Evolutionary conservation across 2,888 invertebrate species (phyloP), one percentile per base, ranked within the genome.

Genomic region (Xanthorhoe designata): DNA sequence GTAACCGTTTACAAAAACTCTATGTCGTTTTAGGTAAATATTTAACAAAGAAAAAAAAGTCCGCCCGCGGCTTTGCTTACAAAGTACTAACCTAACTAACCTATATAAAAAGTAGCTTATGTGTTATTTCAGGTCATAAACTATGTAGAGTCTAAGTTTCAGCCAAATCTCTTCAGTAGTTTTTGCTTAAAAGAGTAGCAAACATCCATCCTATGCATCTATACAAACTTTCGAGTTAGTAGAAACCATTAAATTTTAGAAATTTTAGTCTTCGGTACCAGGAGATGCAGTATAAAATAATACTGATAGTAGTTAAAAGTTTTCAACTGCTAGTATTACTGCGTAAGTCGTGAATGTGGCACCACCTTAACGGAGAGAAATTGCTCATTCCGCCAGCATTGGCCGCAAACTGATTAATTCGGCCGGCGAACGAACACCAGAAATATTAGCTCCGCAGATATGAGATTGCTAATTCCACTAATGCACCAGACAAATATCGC

Each of bases 401-500:
- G 82, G 82, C 76, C 78, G 82, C 77, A 84, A 87, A 85, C 89
- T 91, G 90, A 92, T 92, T 92, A 92, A 91, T 91, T 89, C 86
- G 81, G 81, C 81, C 83, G 78, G 77, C 82, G 82, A 82, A 85
- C 86, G 85, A 84, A 87, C 87, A 87, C 87, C 84, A 89, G 90
- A 90, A 89, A 89, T 89, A 92, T 91, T 88, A 91, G 88, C 84
- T 83, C 75, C 79, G 76, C 85, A 82, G 86, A 86, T 89, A 88
- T 88, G 91, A 91, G 91, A 92, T 91, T 92, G 87, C 89, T 92
- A 92, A 92, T 92, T 89, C 87, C 89, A 83, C 90, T 92, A 92
- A 92, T 92, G 92, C 92, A 90, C 83, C 78, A 87, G 85, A 91
- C 91, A 91, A 91, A 91, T 90, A 90, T 85, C 82, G 77, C 81